phyloP scores from a whole-genome alignment of 2,888 invertebrate species.

The Diplazon laetatorius region DNA sequence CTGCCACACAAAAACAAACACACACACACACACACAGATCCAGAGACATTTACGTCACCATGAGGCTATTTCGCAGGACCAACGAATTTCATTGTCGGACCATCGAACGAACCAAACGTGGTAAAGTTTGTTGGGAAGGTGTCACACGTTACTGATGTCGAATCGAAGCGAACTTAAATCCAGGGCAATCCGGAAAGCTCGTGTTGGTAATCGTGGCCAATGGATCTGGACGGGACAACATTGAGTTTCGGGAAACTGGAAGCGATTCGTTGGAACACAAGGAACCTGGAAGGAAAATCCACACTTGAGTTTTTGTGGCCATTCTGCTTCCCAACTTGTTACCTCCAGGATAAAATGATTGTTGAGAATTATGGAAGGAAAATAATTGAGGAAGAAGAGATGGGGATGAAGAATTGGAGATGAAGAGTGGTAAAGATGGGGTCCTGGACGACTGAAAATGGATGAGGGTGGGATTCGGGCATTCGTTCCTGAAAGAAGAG shows the following conservation, averaged over 20 bases:
- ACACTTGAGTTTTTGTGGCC: too few species aligned
- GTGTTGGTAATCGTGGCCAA: constrained; percentile 23
- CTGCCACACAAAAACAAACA: neutral
- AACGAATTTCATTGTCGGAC: constrained; percentile 41
- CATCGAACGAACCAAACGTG: neutral
- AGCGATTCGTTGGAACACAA: too few species aligned
- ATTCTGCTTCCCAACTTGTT: too few species aligned
- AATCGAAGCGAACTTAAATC: constrained; percentile 15
- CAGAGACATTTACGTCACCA: too few species aligned
- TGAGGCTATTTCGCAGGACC: constrained; percentile 7
- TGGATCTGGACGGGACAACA: constrained; percentile 23
- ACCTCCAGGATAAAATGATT: too few species aligned
- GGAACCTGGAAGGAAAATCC: too few species aligned
- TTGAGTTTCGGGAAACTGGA: constrained; percentile 31
- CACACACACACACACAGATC: neutral
- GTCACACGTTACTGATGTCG: neutral
- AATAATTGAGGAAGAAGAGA: constrained; percentile 12
- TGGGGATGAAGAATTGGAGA: neutral
- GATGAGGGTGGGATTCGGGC: constrained; percentile 52
- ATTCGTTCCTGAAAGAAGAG: constrained; percentile 56
- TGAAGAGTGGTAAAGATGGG: constrained; percentile 1
- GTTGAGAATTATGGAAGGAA: neutral
- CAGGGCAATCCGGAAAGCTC: constrained; percentile 14
- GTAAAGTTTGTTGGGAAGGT: neutral
- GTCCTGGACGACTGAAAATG: constrained; percentile 27